Evolutionary conservation across 2,113 vertebrate species (phyloP).

Genomic region (Gobiocypris rarus): DNA sequence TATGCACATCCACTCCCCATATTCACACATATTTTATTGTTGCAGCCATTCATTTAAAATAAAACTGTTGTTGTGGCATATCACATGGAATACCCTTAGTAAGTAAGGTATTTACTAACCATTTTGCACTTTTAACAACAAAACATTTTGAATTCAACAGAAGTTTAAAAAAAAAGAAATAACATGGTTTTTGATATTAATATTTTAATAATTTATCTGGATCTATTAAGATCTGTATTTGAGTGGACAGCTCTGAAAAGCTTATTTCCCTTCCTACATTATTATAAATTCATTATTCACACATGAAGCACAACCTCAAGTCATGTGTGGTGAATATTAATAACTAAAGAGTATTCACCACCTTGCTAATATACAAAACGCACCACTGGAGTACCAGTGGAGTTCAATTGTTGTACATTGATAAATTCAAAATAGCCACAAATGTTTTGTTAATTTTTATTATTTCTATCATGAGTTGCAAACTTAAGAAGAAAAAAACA

Average conservation of each 20-base stretch:
- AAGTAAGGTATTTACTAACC: neutral
- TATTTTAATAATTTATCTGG: neutral
- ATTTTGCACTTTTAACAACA: neutral
- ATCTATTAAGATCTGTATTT: neutral
- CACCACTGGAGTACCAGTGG: neutral
- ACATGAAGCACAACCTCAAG: neutral
- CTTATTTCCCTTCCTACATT: neutral
- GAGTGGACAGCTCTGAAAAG: neutral
- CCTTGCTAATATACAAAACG: neutral
- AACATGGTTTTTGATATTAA: neutral
- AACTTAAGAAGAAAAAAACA: neutral
- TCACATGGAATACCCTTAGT: too few species aligned
- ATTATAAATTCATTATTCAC: neutral
- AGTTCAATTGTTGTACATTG: neutral
- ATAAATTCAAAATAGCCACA: constrained; percentile 33
- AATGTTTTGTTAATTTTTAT: neutral
- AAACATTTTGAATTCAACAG: neutral
- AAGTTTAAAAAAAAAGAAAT: neutral
- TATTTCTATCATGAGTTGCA: constrained; percentile 7
- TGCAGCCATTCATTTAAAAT: too few species aligned
- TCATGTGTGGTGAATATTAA: neutral
- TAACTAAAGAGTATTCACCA: neutral
- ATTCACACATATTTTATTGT: too few species aligned
- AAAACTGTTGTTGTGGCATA: too few species aligned
- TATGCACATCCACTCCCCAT: too few species aligned